phyloP scores from a whole-genome alignment of 2,113 vertebrate genomes.

The human (Homo sapiens) region DNA sequence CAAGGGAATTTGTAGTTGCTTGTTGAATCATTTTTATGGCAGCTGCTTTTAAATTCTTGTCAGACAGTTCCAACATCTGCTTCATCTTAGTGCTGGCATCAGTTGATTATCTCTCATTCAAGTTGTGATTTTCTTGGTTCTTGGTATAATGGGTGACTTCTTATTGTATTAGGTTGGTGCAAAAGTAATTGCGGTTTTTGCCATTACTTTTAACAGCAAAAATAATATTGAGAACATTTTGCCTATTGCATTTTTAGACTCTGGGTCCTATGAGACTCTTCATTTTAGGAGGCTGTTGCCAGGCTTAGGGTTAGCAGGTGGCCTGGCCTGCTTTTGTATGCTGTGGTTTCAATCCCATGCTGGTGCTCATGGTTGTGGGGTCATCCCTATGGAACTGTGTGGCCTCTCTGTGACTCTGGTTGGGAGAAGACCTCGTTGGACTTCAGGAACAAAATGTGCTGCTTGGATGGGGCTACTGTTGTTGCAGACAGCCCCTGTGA shows the following conservation, averaged over 20 bases:
- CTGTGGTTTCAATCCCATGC: not conserved
- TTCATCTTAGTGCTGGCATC: not conserved
- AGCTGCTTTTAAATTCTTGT: not conserved
- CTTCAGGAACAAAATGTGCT: not conserved
- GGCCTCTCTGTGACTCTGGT: not conserved
- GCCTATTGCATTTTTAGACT: not conserved
- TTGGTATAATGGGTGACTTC: not conserved
- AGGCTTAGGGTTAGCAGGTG: not conserved
- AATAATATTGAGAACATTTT: not conserved
- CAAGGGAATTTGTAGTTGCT: not conserved
- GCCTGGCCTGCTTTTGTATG: not conserved
- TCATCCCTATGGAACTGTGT: not conserved
- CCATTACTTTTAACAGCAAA: too few species aligned
- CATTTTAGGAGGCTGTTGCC: not conserved
- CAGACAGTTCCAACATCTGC: not conserved
- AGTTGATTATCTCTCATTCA: not conserved
- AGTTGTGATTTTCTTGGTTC: not conserved
- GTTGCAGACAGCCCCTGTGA: not conserved
- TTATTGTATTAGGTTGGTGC: not conserved
- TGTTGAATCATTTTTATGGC: not conserved
- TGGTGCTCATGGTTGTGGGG: not conserved
- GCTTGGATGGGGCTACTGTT: not conserved
- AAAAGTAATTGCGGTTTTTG: too few species aligned
- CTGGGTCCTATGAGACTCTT: not conserved
- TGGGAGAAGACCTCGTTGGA: not conserved